Conservation (phyloP, 2,797 vertebrate genomes). For the Eulemur rubriventer region DNA sequence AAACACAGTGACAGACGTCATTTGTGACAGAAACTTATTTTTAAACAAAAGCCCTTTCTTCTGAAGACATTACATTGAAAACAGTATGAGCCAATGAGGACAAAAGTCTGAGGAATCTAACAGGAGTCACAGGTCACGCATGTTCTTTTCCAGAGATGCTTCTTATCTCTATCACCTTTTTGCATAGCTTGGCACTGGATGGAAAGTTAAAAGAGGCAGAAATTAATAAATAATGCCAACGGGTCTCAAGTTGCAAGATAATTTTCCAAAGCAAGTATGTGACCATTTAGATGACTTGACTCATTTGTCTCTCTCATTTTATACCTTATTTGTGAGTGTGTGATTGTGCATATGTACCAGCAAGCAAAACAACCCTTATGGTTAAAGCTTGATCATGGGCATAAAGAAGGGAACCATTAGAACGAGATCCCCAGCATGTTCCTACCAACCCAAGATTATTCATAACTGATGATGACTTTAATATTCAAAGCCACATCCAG, state of each 20-base stretch:
- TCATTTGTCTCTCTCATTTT: neutral
- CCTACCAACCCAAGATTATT: neutral
- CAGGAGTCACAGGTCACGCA: too few species aligned
- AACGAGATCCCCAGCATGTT: neutral
- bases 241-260: neutral
- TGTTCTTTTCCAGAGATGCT: neutral
- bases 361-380: neutral
- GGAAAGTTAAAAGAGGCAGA: neutral
- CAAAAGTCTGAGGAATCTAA: neutral
- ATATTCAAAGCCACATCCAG: neutral
- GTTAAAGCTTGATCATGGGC: neutral
- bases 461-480: neutral
- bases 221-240: neutral
- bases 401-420: neutral
- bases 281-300: neutral
- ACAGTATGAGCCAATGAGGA: neutral
- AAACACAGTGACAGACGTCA: neutral
- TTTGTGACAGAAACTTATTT: neutral
- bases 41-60: neutral
- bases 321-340: neutral
- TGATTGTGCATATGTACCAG: neutral
- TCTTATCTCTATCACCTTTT: neutral
- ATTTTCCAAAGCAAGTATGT: neutral
- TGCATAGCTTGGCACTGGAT: neutral
- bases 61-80: neutral